Evolutionary conservation across 2,797 vertebrate species (phyloP).

Genomic region (Vultur gryphus): DNA sequence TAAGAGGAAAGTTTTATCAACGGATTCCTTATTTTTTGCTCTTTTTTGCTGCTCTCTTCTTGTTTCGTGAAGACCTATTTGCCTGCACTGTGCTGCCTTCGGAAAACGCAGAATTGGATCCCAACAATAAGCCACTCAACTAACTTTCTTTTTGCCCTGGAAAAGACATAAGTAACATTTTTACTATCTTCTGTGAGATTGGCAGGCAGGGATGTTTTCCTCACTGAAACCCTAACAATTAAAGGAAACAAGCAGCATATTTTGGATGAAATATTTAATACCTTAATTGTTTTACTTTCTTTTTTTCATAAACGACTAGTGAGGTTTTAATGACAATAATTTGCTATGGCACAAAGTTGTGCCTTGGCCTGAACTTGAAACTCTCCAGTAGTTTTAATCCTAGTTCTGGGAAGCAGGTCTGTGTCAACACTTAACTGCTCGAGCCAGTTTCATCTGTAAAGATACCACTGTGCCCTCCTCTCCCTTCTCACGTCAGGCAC

Average conservation of each 20-base stretch:
- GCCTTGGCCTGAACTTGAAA: background rate
- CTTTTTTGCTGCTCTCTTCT: background rate
- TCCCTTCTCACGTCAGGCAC: background rate
- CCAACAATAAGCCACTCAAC: background rate
- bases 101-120: background rate
- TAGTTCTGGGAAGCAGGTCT: background rate
- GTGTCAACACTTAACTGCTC: rapidly evolving
- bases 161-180: background rate
- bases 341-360: background rate
- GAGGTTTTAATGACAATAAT: background rate
- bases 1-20: background rate
- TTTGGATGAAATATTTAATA: background rate
- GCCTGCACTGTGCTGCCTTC: background rate
- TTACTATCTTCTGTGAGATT: background rate
- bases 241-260: background rate
- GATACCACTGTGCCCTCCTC: background rate
- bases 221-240: background rate
- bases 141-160: background rate
- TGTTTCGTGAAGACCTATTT: background rate
- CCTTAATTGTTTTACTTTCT: background rate
- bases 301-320: background rate
- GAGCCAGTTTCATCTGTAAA: background rate
- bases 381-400: background rate
- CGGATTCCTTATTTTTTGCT: background rate
- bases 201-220: background rate